Evolutionary conservation across 1,140 invertebrate genomes (phyloP).

Genomic region (Anastrepha ludens): DNA sequence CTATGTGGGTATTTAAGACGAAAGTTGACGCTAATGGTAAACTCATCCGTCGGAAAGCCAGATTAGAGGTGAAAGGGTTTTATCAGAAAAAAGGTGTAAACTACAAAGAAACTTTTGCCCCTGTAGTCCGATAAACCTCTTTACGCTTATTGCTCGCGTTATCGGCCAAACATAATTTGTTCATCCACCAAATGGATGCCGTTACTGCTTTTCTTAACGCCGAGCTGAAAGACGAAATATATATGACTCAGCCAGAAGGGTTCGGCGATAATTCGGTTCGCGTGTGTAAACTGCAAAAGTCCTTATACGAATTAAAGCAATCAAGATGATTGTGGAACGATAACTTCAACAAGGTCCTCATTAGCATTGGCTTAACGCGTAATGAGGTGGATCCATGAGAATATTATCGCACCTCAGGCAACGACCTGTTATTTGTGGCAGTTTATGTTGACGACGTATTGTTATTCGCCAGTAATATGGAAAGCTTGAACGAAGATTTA

Average conservation of each 20-base stretch:
- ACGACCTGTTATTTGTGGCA: not conserved
- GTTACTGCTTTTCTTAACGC: too few relatives aligned
- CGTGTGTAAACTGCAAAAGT: constrained; percentile 23
- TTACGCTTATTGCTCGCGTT: too few relatives aligned
- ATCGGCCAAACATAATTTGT: too few relatives aligned
- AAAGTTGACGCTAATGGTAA: not conserved
- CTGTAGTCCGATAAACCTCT: too few relatives aligned
- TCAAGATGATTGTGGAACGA: too few relatives aligned
- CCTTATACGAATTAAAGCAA: too few relatives aligned
- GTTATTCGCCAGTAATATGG: not conserved
- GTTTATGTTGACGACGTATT: not conserved
- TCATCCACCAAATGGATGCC: too few relatives aligned
- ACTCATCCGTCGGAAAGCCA: constrained; percentile 64
- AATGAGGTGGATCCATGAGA: constrained; percentile 65
- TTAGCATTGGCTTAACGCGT: not conserved
- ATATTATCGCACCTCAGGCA: constrained; percentile 52
- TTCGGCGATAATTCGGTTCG: not conserved
- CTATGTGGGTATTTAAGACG: constrained; percentile 47
- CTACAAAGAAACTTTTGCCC: constrained; percentile 50
- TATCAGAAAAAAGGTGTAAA: constrained; percentile 66
- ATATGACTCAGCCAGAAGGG: too few relatives aligned
- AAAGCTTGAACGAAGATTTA: not conserved
- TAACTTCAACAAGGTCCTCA: too few relatives aligned
- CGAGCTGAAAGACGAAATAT: too few relatives aligned
- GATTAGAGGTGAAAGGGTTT: constrained; percentile 71